These are phyloP conservation scores for Andrena camellia DNA, from an alignment of 2,888 invertebrate species.

Conservation along the genomic window DNA sequence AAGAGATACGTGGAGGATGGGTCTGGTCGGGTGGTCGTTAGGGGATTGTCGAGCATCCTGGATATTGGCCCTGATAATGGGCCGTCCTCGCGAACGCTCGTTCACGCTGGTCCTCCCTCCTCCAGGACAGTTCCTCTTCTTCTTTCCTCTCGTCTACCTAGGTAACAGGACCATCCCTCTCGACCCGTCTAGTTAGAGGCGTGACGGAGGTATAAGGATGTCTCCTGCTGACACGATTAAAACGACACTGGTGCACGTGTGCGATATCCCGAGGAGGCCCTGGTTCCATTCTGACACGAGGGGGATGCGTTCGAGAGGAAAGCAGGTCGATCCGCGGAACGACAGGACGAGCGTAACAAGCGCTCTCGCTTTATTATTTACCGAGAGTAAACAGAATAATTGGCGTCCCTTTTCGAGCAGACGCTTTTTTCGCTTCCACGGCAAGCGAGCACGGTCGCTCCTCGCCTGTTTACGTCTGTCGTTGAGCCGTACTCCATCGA, in stretches of 20 bases:
- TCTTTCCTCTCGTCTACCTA: slow-evolving; percentile 26
- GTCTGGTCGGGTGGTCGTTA: slow-evolving; percentile 64
- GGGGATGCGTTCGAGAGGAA: slow-evolving; percentile 5
- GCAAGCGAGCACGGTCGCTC: background rate
- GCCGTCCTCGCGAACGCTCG: slow-evolving; percentile 69
- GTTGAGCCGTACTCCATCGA: background rate
- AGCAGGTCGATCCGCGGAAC: background rate
- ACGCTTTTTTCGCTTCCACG: background rate
- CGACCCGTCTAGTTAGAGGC: slow-evolving; percentile 58
- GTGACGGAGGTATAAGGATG: slow-evolving; percentile 53
- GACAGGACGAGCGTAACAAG: background rate
- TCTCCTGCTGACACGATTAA: slow-evolving; percentile 45
- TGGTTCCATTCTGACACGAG: background rate
- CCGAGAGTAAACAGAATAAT: background rate
- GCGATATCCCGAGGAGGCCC: background rate
- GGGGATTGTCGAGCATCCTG: slow-evolving; percentile 74
- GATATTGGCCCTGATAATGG: slow-evolving; percentile 76
- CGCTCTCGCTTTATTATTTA: slow-evolving; percentile 13
- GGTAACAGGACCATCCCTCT: slow-evolving; percentile 59
- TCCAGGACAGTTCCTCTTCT: slow-evolving; percentile 45
- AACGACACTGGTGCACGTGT: slow-evolving; percentile 13
- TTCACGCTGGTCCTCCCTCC: slow-evolving; percentile 63
- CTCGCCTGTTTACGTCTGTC: background rate
- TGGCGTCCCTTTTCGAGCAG: background rate
- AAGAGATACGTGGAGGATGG: slow-evolving; percentile 45